phyloP scores from a whole-genome alignment of 2,888 invertebrate genomes.

The Herminia tarsipennalis region DNA sequence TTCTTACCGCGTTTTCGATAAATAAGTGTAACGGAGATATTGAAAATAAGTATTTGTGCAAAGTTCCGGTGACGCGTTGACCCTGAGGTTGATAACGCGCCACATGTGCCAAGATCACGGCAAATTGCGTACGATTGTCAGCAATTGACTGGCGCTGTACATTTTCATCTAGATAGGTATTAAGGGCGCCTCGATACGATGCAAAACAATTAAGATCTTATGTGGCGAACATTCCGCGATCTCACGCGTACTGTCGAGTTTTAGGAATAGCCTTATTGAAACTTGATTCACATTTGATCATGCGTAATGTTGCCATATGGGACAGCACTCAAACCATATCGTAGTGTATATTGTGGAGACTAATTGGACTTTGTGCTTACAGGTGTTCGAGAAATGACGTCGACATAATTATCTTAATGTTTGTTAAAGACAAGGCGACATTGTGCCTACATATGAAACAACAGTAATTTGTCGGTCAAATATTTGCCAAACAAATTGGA shows the following conservation, averaged over 20 bases:
- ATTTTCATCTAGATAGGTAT: slow-evolving; percentile 28
- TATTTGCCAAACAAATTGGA: no score
- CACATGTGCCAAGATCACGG: slow-evolving; percentile 53
- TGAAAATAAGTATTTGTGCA: slow-evolving; percentile 36
- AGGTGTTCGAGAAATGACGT: no score
- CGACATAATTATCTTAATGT: no score
- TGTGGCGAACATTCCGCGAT: slow-evolving; percentile 22
- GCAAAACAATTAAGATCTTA: slow-evolving; percentile 39
- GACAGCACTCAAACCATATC: no score
- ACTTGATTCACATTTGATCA: background rate
- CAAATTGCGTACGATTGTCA: slow-evolving; percentile 54
- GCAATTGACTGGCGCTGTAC: slow-evolving; percentile 55
- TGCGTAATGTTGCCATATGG: background rate
- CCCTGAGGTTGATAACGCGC: slow-evolving; percentile 50
- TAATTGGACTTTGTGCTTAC: no score
- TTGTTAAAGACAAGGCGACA: no score
- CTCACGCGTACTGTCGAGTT: slow-evolving; percentile 17
- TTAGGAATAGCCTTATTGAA: slow-evolving; percentile 13
- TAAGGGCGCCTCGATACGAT: slow-evolving; percentile 26
- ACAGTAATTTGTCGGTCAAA: no score
- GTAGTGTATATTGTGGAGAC: no score
- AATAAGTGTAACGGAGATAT: slow-evolving; percentile 44
- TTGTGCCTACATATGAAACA: no score
- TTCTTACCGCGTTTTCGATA: slow-evolving; percentile 37
- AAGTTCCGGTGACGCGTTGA: slow-evolving; percentile 51